These are phyloP conservation scores for Crenichthys baileyi DNA, from an alignment of 2,797 vertebrate species.

Conservation along the genomic window DNA sequence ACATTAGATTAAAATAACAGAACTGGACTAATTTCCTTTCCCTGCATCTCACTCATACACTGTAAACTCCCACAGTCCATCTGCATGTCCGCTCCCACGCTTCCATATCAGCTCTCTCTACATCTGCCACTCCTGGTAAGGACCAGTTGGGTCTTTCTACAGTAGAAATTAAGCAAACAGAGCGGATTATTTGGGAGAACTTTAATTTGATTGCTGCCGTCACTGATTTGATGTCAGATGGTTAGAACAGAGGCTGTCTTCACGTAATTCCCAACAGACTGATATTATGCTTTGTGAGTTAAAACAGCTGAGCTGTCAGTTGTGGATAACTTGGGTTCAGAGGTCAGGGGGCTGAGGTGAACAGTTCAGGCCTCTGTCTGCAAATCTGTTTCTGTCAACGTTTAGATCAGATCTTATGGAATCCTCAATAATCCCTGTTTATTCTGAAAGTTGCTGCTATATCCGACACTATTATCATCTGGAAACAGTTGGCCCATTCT, in stretches of 20 bases:
- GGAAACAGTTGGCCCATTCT: neutral
- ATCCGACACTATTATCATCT: neutral
- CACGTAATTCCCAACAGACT: neutral
- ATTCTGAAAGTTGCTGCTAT: neutral
- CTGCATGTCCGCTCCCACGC: slow-evolving; percentile 19
- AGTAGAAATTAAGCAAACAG: slow-evolving; percentile 13
- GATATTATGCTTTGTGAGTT: slow-evolving; percentile 13
- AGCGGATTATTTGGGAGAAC: slow-evolving; percentile 25
- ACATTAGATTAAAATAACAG: slow-evolving; percentile 11
- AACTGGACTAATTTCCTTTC: slow-evolving; percentile 1
- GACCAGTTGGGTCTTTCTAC: slow-evolving; percentile 6
- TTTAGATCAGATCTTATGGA: slow-evolving; percentile 35
- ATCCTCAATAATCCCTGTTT: slow-evolving; percentile 28
- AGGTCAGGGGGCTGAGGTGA: slow-evolving; percentile 13
- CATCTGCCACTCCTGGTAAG: slow-evolving; percentile 20
- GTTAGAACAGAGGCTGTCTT: neutral
- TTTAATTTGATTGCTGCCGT: slow-evolving; percentile 27
- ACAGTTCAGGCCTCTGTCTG: slow-evolving; percentile 3
- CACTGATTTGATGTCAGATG: slow-evolving; percentile 24
- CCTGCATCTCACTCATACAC: neutral
- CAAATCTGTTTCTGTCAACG: neutral
- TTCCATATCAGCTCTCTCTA: slow-evolving; percentile 22
- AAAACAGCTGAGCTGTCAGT: slow-evolving; percentile 1
- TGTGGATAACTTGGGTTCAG: slow-evolving; percentile 6
- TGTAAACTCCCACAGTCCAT: slow-evolving; percentile 43